phyloP scores from a whole-genome alignment of 1,140 invertebrate species.

The Parapsyche elsis region DNA sequence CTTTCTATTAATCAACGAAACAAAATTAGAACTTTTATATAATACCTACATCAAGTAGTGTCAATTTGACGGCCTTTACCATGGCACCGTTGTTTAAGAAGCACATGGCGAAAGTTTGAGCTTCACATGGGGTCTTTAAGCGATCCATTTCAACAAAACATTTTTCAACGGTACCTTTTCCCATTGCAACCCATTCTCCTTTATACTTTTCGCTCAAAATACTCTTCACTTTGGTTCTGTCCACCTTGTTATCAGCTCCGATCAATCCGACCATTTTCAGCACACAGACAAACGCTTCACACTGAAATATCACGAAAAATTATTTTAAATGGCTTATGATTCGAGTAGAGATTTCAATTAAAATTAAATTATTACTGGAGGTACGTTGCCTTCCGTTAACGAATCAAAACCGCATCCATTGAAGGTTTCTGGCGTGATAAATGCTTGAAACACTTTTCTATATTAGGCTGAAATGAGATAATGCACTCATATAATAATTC shows the following conservation, averaged over 20 bases:
- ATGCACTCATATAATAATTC: too few species aligned
- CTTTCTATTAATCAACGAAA: too few species aligned
- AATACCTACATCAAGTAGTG: too few species aligned
- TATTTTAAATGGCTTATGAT: neutral
- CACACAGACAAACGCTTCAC: slow-evolving; percentile 31
- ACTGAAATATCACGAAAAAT: slow-evolving; percentile 44
- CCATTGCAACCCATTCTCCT: neutral
- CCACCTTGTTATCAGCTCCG: slow-evolving; percentile 35
- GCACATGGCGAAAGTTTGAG: slow-evolving; percentile 17
- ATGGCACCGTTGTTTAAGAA: neutral
- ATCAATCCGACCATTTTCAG: slow-evolving; percentile 25
- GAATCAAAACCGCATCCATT: neutral
- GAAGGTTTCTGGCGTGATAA: neutral
- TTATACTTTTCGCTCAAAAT: neutral
- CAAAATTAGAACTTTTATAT: too few species aligned
- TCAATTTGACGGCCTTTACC: too few species aligned
- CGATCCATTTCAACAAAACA: neutral
- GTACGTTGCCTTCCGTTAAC: neutral
- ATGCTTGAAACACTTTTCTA: neutral
- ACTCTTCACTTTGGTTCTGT: slow-evolving; percentile 12
- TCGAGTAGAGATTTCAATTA: too few species aligned
- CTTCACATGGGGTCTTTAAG: neutral
- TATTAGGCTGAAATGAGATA: slow-evolving; percentile 7
- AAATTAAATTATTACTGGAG: too few species aligned
- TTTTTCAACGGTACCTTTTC: neutral